phyloP scores from a whole-genome alignment of 1,140 invertebrate genomes.

The Conus ventricosus region DNA sequence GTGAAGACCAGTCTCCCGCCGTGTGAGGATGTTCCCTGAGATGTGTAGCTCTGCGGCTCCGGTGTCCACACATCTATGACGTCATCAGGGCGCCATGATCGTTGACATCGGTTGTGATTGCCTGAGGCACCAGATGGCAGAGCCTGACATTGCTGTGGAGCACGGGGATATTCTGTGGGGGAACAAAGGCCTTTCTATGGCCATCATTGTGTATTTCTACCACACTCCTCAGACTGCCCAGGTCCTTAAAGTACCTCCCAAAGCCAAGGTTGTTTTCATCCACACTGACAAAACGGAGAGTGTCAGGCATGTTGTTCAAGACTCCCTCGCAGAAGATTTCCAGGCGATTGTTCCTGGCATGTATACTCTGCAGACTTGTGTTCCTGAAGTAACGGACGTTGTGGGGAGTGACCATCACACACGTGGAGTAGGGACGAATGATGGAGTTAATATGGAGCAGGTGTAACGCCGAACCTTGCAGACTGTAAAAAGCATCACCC shows the following conservation, averaged over 20 bases:
- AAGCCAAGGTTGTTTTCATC: constrained; percentile 11
- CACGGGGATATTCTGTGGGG: not conserved
- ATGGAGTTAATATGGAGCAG: constrained; percentile 18
- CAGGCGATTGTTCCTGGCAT: constrained; percentile 5
- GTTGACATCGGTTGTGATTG: not conserved
- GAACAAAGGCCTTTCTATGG: not conserved
- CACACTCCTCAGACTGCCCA: not conserved
- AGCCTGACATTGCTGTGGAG: not conserved
- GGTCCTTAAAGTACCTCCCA: constrained; percentile 10
- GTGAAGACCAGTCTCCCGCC: not conserved
- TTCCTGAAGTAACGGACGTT: constrained; percentile 37
- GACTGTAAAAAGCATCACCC: constrained; percentile 29
- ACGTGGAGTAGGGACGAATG: constrained; percentile 12
- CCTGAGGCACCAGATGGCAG: not conserved
- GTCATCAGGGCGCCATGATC: not conserved
- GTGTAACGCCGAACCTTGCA: constrained; percentile 37
- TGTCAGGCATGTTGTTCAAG: constrained; percentile 23
- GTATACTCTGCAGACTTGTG: constrained; percentile 27
- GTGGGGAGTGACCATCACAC: constrained; percentile 5
- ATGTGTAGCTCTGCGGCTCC: not conserved
- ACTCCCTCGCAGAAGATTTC: not conserved
- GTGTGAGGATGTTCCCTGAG: not conserved
- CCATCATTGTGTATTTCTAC: not conserved
- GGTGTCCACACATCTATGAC: not conserved
- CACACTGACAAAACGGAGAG: not conserved